phyloP scores from a whole-genome alignment of 2,113 vertebrate species.

The Corythornis cristatus region DNA sequence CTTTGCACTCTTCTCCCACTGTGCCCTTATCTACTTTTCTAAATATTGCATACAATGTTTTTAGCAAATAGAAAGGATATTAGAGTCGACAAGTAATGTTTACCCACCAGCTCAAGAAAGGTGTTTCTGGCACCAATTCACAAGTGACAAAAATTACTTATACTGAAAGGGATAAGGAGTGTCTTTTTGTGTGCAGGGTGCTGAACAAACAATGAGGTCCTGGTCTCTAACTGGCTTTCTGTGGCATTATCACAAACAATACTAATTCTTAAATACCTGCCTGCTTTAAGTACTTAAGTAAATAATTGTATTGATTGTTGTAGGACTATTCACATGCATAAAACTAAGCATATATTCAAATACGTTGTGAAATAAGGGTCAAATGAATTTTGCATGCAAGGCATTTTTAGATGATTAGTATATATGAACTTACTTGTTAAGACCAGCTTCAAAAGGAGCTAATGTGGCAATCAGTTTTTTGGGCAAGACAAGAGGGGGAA shows the following conservation, averaged over 20 bases:
- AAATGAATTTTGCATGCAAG: slow-evolving; percentile 43
- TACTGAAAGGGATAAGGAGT: slow-evolving; percentile 58
- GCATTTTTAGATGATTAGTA: slow-evolving; percentile 29
- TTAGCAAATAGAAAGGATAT: slow-evolving; percentile 9
- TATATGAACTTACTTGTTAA: slow-evolving; percentile 44
- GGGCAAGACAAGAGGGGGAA: neutral
- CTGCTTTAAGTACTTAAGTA: slow-evolving; percentile 59
- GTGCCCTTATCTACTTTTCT: slow-evolving; percentile 7
- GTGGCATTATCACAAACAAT: slow-evolving; percentile 63
- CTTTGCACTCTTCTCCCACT: neutral
- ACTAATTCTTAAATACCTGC: slow-evolving; percentile 62
- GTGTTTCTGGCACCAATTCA: slow-evolving; percentile 58
- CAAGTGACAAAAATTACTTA: slow-evolving; percentile 45
- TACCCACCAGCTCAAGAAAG: slow-evolving; percentile 49
- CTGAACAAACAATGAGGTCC: slow-evolving; percentile 62
- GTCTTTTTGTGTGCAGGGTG: slow-evolving; percentile 59
- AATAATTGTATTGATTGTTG: slow-evolving; percentile 57
- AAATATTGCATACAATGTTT: slow-evolving; percentile 39
- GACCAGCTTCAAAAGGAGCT: slow-evolving; percentile 32
- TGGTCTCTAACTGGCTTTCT: slow-evolving; percentile 29
- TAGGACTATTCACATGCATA: slow-evolving; percentile 55
- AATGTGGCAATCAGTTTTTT: slow-evolving; percentile 3
- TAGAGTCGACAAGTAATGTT: slow-evolving; percentile 45
- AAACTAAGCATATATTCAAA: slow-evolving; percentile 68
- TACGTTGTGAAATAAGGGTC: slow-evolving; percentile 58